phyloP scores from a whole-genome alignment of 2,797 vertebrate species.

The Amniataba percoides region DNA sequence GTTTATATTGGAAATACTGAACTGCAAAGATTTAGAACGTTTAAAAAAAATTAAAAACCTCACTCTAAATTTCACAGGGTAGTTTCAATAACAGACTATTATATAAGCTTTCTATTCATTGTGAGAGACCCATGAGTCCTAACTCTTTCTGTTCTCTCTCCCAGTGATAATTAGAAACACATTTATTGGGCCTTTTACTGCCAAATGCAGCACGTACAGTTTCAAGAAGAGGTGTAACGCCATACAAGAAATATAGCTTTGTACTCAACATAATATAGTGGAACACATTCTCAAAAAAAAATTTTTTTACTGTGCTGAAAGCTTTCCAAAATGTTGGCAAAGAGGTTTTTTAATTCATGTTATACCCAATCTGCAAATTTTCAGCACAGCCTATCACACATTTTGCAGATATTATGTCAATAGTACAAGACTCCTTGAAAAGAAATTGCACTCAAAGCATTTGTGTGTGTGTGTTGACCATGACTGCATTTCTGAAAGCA shows the following conservation, averaged over 20 bases:
- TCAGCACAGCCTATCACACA: neutral
- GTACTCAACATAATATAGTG: neutral
- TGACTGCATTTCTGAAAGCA: constrained; percentile 38
- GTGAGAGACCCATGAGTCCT: neutral
- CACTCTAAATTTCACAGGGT: neutral
- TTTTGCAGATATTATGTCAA: constrained; percentile 12
- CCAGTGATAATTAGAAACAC: constrained; percentile 1
- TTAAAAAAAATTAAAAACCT: neutral
- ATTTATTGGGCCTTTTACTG: neutral
- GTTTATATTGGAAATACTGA: neutral
- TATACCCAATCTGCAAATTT: neutral
- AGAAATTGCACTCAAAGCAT: neutral
- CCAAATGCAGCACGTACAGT: neutral
- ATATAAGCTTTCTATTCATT: neutral
- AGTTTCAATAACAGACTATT: neutral
- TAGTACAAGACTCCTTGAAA: constrained; percentile 11
- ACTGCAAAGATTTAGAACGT: neutral
- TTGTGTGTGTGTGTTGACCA: constrained; percentile 38
- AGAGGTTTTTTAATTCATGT: neutral
- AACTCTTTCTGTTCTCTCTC: neutral
- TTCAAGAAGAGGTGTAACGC: too few relatives aligned
- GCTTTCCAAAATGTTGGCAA: too few relatives aligned
- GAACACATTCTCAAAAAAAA: neutral
- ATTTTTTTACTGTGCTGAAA: neutral
- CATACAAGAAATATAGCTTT: neutral